Evolutionary conservation across 1,140 invertebrate genomes (phyloP).

Genomic region (Bombyx mandarina): DNA sequence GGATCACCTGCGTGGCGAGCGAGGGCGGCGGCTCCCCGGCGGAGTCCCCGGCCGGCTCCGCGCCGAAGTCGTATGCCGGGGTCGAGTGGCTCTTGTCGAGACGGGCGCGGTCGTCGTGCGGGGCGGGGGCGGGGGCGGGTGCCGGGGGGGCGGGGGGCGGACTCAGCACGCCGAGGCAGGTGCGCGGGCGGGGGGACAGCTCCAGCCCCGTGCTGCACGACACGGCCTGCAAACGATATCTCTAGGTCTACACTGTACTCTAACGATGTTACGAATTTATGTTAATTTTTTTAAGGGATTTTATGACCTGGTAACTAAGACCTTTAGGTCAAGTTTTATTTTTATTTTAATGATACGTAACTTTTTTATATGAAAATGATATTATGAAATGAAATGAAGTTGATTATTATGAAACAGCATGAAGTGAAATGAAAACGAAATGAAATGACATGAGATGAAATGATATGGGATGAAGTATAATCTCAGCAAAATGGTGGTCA

Average conservation of each 20-base stretch:
- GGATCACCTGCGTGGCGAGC: slow-evolving; percentile 42
- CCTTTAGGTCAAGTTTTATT: too few relatives aligned
- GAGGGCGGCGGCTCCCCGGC: slow-evolving; percentile 28
- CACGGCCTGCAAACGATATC: slow-evolving; percentile 44
- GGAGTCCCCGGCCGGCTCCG: slow-evolving; percentile 24
- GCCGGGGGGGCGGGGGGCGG: slow-evolving; percentile 9
- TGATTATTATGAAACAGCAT: too few relatives aligned
- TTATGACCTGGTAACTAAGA: too few relatives aligned
- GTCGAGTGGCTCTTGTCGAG: slow-evolving; percentile 85
- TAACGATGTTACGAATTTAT: too few relatives aligned
- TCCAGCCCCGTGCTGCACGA: slow-evolving; percentile 81
- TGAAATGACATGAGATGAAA: too few relatives aligned
- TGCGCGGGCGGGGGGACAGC: slow-evolving; percentile 76
- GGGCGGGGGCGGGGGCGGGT: slow-evolving; percentile 5
- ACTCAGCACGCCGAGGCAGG: slow-evolving; percentile 72
- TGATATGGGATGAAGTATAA: too few relatives aligned
- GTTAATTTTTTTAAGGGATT: too few relatives aligned
- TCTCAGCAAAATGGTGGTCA: too few relatives aligned
- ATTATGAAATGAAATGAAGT: too few relatives aligned
- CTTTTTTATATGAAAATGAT: too few relatives aligned
- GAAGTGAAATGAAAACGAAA: too few relatives aligned
- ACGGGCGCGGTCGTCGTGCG: slow-evolving; percentile 55
- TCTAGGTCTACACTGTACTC: background rate
- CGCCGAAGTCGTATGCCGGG: slow-evolving; percentile 78
- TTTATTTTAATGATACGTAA: too few relatives aligned